Percentiles rank a stretch among this genome's conserved stretches.
Conservation (phyloP, 2,113 vertebrate genomes). For the Albula glossodonta region DNA sequence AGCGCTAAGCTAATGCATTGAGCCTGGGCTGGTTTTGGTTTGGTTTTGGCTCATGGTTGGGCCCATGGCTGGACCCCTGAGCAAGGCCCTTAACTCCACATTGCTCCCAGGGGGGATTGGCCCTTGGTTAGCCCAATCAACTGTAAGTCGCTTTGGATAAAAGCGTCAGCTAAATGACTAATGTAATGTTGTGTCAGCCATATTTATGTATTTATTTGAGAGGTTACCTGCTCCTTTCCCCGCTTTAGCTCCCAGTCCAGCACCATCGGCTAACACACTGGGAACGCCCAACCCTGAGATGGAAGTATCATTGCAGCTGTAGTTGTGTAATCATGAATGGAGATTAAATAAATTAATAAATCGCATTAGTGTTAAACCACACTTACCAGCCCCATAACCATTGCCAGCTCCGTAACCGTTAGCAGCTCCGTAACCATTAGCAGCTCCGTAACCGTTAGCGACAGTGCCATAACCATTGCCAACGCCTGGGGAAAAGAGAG, state of each 20-base stretch:
- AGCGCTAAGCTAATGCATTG: no score
- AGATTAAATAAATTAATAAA: background rate
- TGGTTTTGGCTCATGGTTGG: no score
- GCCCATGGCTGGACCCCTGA: no score
- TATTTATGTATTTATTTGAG: background rate
- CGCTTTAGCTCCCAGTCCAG: slow-evolving; percentile 24
- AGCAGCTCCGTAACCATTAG: background rate
- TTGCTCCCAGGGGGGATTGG: no score
- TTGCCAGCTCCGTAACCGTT: background rate
- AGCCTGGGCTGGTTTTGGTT: no score
- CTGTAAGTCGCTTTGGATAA: no score
- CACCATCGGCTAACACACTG: slow-evolving; percentile 16
- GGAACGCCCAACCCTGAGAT: slow-evolving; percentile 20
- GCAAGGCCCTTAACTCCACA: no score
- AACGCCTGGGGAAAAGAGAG: slow-evolving; percentile 12
- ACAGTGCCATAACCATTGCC: background rate
- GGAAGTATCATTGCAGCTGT: background rate
- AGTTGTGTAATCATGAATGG: background rate
- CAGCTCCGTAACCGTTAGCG: background rate
- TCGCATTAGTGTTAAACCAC: background rate
- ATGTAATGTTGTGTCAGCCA: background rate
- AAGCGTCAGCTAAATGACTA: no score
- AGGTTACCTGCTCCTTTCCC: slow-evolving; percentile 31
- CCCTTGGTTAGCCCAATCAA: no score
- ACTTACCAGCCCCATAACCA: slow-evolving; percentile 9